Conservation (phyloP, 2,113 vertebrate genomes). For the Terrapene triunguis region DNA sequence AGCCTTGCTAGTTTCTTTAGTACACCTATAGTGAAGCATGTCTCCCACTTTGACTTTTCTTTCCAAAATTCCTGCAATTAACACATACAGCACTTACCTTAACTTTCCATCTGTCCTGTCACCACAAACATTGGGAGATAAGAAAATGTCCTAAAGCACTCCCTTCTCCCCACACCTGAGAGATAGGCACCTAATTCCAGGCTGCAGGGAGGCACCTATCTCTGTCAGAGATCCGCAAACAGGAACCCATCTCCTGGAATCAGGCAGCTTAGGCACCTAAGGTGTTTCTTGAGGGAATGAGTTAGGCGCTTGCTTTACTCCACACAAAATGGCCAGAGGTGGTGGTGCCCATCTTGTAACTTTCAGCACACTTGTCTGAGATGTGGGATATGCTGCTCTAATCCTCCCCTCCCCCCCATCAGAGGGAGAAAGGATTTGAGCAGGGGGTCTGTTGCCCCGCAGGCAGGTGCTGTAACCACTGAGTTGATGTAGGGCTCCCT, state of each 20-base stretch:
- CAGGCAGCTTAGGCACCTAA: background rate
- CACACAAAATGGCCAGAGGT: no score
- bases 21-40: background rate
- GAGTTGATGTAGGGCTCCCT: background rate
- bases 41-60: background rate
- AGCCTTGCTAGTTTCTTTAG: background rate
- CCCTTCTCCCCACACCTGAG: background rate
- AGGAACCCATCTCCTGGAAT: background rate
- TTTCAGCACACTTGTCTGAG: background rate
- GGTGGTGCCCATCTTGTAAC: background rate
- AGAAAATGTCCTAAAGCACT: background rate
- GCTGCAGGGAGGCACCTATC: background rate
- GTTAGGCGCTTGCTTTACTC: no score
- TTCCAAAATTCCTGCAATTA: background rate
- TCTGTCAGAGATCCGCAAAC: background rate
- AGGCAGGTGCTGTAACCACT: background rate
- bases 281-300: background rate
- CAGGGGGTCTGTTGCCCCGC: background rate
- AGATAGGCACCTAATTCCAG: background rate
- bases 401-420: background rate
- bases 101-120: background rate
- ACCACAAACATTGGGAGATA: fast-evolving
- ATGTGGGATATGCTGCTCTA: background rate
- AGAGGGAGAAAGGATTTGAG: background rate
- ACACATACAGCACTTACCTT: background rate